These are phyloP conservation scores for Drosophila recens DNA, from an alignment of 2,888 invertebrate genomes.

Conservation along the genomic window DNA sequence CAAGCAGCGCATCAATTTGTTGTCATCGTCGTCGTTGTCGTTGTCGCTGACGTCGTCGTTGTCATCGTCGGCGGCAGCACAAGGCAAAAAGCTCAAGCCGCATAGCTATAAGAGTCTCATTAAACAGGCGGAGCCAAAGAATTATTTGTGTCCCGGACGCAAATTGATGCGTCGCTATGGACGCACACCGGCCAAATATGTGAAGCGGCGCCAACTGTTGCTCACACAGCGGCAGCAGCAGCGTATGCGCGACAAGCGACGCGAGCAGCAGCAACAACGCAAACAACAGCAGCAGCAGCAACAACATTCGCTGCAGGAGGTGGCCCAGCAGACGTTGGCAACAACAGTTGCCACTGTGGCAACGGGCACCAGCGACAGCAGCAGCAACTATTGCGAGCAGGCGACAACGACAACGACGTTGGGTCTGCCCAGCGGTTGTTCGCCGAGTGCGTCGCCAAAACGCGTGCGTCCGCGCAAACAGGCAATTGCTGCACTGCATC, in stretches of 20 bases:
- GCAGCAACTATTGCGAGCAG: conserved; percentile 3
- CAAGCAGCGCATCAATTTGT: conserved; percentile 82
- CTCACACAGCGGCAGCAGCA: conserved; percentile 83
- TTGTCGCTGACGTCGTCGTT: background rate
- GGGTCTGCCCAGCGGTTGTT: conserved; percentile 24
- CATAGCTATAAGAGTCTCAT: conserved; percentile 85
- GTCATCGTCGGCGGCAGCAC: conserved; percentile 45
- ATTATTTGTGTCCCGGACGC: conserved; percentile 83
- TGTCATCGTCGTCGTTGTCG: conserved; percentile 31
- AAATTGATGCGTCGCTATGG: conserved; percentile 81
- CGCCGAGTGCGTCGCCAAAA: conserved; percentile 76
- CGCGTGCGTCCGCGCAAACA: conserved; percentile 68
- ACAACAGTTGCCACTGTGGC: conserved; percentile 12
- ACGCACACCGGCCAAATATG: conserved; percentile 72
- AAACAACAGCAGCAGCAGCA: conserved; percentile 65
- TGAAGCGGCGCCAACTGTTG: conserved; percentile 81
- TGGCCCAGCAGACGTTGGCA: conserved; percentile 17
- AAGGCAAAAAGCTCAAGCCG: conserved; percentile 82
- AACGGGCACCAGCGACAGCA: conserved; percentile 11
- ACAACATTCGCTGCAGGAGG: conserved; percentile 56
- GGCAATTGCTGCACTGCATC: conserved; percentile 72
- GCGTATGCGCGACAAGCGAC: conserved; percentile 63
- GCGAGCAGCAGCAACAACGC: conserved; percentile 71
- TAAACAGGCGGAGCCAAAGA: conserved; percentile 84
- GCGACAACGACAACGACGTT: conserved; percentile 7